These are phyloP conservation scores for Microhierax caerulescens DNA, from an alignment of 2,797 vertebrate species.

Conservation along the genomic window DNA sequence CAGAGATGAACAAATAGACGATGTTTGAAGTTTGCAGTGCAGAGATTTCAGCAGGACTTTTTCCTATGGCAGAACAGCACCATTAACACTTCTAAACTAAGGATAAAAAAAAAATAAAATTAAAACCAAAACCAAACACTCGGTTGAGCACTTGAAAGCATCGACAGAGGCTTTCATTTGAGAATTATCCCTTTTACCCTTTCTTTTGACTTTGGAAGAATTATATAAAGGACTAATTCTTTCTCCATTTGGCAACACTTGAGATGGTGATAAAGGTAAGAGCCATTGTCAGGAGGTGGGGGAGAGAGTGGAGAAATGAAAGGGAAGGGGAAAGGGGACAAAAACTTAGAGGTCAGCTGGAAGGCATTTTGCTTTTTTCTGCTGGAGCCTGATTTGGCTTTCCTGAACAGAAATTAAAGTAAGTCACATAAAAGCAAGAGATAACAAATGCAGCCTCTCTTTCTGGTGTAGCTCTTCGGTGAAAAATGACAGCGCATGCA, in stretches of 20 bases:
- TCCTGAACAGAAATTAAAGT: not conserved
- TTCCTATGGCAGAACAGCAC: not conserved
- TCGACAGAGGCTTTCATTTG: not conserved
- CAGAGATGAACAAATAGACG: not conserved
- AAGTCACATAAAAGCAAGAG: not conserved
- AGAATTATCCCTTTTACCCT: not conserved
- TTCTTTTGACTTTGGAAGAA: not conserved
- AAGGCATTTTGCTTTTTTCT: not conserved
- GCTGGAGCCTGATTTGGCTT: not conserved
- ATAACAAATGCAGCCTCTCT: not conserved
- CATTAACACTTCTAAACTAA: not conserved
- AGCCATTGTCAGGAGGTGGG: not conserved
- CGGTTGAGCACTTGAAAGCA: not conserved
- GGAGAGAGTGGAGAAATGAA: not conserved
- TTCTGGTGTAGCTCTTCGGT: not conserved
- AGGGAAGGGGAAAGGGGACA: not conserved
- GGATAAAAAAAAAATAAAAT: not conserved
- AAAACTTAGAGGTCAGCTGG: not conserved
- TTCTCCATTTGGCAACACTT: not conserved
- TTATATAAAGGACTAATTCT: not conserved
- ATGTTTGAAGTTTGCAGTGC: not conserved
- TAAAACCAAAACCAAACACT: not conserved
- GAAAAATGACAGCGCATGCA: not conserved
- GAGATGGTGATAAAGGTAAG: not conserved
- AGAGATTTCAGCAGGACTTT: not conserved